Evolutionary conservation across 2,888 invertebrate species (phyloP), one percentile per base, ranked within the genome.

Genomic region (Papilio gigon): DNA sequence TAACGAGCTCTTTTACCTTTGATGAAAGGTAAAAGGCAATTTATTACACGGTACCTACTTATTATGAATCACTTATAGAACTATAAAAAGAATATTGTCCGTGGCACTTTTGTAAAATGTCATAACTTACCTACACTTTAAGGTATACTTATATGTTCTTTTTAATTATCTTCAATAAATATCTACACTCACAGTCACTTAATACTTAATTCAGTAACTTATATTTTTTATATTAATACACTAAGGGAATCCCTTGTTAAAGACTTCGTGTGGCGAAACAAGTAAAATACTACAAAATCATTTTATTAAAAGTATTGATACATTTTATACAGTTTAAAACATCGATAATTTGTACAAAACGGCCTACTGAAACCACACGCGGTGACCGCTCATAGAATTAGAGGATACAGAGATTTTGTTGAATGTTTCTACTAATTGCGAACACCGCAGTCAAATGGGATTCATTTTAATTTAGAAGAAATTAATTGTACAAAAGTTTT

Each of bases 351-450:
- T 25, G 2, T 35, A 25, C 11, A 25, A 37, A 60, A 60, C 2
- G n/a, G 30, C 30, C n/a, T 27, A 40, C 6, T 67, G 9, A 53
- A 53, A 67, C 62, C 62, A 22, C 67, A 58, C 22, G 42, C 30
- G 47, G 20, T 22, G n/a, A 53, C 62, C 62, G 56, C 33, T 22
- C 35, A 62, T 62, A 20, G 62, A 56, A 62, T 67, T 67, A 67
- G 67, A 42, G 67, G 33, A 61, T 56, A 60, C 67, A 56, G 56
- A 20, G 67, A 56, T 67, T 53, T 62, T 61, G 62, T 42, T 67
- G 56, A 62, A 67, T 67, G 53, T 33, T 56, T 62, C 33, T 17
- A 35, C 67, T 67, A 67, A 67, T 67, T 67, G 67, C 61, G 62
- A 30, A 56, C 12, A 58, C 67, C 67, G 42, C 67, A 67, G 42